These are phyloP conservation scores for Dendrolimus houi DNA, from an alignment of 2,888 invertebrate genomes.

Conservation along the genomic window DNA sequence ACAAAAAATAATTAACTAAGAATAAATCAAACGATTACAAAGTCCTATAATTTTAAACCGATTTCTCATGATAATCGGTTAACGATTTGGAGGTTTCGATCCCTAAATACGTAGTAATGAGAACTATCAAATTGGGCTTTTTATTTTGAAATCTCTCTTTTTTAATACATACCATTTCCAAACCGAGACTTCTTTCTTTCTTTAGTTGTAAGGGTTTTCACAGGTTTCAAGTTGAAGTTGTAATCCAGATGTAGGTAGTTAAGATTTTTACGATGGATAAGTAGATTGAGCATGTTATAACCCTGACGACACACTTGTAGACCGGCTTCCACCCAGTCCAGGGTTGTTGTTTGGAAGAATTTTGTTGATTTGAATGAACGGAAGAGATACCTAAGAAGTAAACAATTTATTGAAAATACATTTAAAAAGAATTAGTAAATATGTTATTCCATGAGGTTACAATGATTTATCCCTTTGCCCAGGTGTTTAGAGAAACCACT, in stretches of 20 bases:
- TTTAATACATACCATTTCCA: conserved; percentile 84
- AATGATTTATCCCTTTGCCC: too few relatives aligned
- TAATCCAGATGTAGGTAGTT: conserved; percentile 99
- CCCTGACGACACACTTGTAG: conserved; percentile 98
- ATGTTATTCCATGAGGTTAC: too few relatives aligned
- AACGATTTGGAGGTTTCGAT: too few relatives aligned
- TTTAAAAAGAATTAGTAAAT: too few relatives aligned
- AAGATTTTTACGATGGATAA: conserved; percentile 99
- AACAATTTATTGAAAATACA: not conserved
- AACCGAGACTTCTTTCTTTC: conserved; percentile 99
- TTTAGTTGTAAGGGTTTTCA: conserved; percentile 99
- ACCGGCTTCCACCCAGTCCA: conserved; percentile 99
- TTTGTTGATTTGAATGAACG: conserved; percentile 99
- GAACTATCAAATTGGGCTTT: too few relatives aligned
- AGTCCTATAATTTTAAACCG: too few relatives aligned
- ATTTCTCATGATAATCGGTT: too few relatives aligned
- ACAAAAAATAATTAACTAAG: too few relatives aligned
- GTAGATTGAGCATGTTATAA: conserved; percentile 99
- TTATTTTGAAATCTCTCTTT: not conserved
- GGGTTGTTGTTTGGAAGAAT: conserved; percentile 99
- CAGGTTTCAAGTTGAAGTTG: conserved; percentile 99
- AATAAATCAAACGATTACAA: too few relatives aligned
- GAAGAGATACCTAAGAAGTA: conserved; percentile 86
- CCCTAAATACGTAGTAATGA: too few relatives aligned
- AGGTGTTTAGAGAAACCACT: too few relatives aligned